Base-by-base conservation (phyloP, 2,888 invertebrate species). In the Amiota communis region DNA sequence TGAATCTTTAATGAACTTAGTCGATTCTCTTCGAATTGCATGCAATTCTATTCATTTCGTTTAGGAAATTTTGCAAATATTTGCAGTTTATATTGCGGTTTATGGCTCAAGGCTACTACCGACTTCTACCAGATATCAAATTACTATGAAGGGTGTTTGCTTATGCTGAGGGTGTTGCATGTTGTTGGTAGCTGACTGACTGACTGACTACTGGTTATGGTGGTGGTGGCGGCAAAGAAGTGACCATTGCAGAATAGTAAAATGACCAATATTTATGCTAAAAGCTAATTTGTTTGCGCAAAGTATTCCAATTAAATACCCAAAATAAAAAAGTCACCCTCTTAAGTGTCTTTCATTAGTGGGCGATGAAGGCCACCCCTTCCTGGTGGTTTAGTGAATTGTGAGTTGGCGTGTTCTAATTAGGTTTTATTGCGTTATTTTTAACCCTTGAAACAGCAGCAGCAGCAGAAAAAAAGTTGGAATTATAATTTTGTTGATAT, bases 271-370 rank as follows among this genome's bases (percentile, higher is more conserved):
- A 74, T 77, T 81, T 78, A 81, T 63, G 46, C 46, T 36, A 36
- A 46, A 80, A 76, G 75, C 78, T 79, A 83, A 83, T 84, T 83
- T 81, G 84, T 79, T 82, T 75, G 78, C 72, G 76, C 77, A 78
- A 70, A 71, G 49, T 57, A 67, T 71, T 78, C 76, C 81, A 82
- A 81, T 81, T 84, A 82, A 81, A 80, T 78, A 79, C 77, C 75
- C 78, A 48, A 51, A 69, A 63, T 75, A 73, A 77, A 78, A 80
- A 78, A 78, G 77, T 73, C 65, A 69, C 74, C 49, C 56, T 69
- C 48, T n/a, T n/a, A 12, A 51, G n/a, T 51, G 51, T 10, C 59
- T 71, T 57, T n/a, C n/a, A 36, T 36, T 36, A 36, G 36, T 36
- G 36, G 36, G 36, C 36, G 6, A 36, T 36, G 36, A 36, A 36